Conservation (phyloP, 2,888 invertebrate species). For the Drosophila acutilabella region DNA sequence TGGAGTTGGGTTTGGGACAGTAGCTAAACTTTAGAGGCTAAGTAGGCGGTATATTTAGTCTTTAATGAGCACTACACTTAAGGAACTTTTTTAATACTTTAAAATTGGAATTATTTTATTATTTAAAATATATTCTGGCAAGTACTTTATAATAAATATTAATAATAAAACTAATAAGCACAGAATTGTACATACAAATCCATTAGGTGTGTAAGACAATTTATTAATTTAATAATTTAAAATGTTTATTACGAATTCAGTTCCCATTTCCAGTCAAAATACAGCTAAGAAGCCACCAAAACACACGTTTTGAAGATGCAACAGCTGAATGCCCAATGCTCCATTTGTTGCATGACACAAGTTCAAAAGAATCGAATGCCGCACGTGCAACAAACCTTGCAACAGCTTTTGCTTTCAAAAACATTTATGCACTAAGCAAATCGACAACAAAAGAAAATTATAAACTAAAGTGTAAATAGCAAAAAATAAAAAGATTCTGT, state of each 20-base stretch:
- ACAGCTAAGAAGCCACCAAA: neutral
- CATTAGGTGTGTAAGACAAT: too few relatives aligned
- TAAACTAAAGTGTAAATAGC: conserved; percentile 25
- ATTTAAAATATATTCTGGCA: too few relatives aligned
- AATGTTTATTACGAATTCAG: neutral
- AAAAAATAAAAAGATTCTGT: conserved; percentile 2
- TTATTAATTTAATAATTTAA: too few relatives aligned
- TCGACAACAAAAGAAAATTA: conserved; percentile 52
- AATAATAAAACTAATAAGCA: too few relatives aligned
- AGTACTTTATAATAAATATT: too few relatives aligned
- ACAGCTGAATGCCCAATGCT: conserved; percentile 20
- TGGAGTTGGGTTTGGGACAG: too few relatives aligned
- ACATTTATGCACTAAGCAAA: conserved; percentile 46
- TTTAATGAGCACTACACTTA: too few relatives aligned
- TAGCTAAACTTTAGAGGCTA: too few relatives aligned
- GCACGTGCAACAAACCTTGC: conserved; percentile 37
- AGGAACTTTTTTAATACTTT: too few relatives aligned
- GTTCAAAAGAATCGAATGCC: conserved; percentile 55
- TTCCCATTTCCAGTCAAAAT: neutral
- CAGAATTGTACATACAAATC: too few relatives aligned
- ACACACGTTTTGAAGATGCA: neutral
- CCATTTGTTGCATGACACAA: conserved; percentile 53
- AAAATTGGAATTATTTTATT: too few relatives aligned
- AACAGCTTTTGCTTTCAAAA: conserved; percentile 16
- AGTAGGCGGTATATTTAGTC: too few relatives aligned